A percentile compares a stretch with the other conserved stretches of the same genome.
These are phyloP conservation scores for Neoniphon sammara DNA, from an alignment of 2,797 vertebrate species.

Conservation along the genomic window DNA sequence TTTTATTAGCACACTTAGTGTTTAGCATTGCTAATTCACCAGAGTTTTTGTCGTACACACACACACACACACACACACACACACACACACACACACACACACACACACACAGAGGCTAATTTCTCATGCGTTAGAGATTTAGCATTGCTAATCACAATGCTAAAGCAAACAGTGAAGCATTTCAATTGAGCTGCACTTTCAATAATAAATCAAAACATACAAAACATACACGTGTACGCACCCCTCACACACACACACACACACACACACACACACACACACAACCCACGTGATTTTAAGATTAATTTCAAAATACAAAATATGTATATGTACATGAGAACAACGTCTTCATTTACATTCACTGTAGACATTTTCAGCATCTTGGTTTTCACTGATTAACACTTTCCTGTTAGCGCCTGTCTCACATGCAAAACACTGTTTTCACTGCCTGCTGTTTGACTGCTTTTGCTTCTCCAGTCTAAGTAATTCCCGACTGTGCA, in stretches of 20 bases:
- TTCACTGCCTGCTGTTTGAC: no score
- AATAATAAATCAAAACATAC: neutral
- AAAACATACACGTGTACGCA: neutral
- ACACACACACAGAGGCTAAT: neutral
- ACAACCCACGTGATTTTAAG: neutral
- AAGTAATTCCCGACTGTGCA: no score
- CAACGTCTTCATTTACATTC: no score
- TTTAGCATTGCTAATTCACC: conserved; percentile 5
- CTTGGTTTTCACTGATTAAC: no score
- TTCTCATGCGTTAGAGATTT: conserved; percentile 6
- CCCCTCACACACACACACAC: conserved; percentile 9
- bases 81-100: neutral
- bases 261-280: conserved; percentile 15
- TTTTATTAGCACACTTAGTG: neutral
- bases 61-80: neutral
- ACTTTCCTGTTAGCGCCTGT: no score
- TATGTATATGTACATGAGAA: no score
- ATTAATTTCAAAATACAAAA: no score
- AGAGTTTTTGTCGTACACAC: neutral
- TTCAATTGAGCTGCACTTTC: neutral
- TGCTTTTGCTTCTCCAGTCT: no score
- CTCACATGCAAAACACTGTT: no score
- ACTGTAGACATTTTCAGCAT: no score
- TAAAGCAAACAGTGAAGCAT: neutral
- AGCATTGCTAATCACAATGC: conserved; percentile 14